These are phyloP conservation scores for Zapus hudsonius DNA, from an alignment of 2,113 vertebrate species.

Conservation along the genomic window DNA sequence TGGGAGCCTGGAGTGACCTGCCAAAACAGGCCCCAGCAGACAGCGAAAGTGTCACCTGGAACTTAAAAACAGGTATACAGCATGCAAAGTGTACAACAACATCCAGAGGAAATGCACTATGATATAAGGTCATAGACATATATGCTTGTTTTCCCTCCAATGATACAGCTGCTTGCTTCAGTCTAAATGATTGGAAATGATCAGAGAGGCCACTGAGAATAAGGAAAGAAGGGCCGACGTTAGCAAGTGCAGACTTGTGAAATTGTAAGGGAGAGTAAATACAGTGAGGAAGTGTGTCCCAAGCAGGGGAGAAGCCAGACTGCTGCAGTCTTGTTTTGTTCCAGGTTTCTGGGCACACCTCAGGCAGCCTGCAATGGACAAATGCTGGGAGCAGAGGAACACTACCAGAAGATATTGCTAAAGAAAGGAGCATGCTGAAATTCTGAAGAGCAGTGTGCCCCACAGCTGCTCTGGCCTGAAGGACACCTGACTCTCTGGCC, in stretches of 20 bases:
- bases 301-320: too few species aligned
- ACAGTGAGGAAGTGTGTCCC: background rate
- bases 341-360: background rate
- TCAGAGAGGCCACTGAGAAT: background rate
- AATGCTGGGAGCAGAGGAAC: accelerated
- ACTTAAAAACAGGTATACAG: background rate
- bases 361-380: background rate
- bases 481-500: background rate
- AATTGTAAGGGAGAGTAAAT: accelerated
- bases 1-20: too few species aligned
- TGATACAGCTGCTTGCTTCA: background rate
- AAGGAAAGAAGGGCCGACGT: background rate
- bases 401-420: background rate
- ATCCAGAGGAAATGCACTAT: background rate
- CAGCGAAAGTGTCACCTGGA: background rate
- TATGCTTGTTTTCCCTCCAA: background rate
- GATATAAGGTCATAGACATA: background rate
- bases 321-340: accelerated
- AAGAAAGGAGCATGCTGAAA: too few species aligned
- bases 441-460: background rate
- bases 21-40: background rate
- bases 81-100: background rate
- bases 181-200: background rate
- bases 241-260: accelerated
- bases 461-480: background rate